These are phyloP conservation scores for Pangasius larnaudii DNA, from an alignment of 2,797 vertebrate genomes.

Conservation along the genomic window DNA sequence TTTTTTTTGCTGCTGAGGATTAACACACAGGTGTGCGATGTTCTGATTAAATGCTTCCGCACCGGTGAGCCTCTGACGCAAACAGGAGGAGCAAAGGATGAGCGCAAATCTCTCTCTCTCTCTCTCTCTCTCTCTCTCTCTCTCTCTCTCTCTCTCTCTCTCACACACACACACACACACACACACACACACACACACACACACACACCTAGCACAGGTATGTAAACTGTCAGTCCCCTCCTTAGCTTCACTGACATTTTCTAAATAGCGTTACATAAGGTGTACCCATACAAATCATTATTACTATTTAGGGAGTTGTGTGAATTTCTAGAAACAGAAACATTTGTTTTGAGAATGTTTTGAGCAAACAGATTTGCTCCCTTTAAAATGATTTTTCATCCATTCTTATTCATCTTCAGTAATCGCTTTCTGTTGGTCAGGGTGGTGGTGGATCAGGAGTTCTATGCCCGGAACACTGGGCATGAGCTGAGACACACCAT, in stretches of 20 bases:
- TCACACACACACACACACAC: too few relatives aligned
- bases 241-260: neutral
- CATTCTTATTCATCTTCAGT: neutral
- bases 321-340: neutral
- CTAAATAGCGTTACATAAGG: neutral
- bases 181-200: neutral
- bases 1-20: conserved; percentile 22
- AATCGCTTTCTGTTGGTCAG: neutral
- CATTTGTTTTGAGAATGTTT: neutral
- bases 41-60: conserved; percentile 1
- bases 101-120: neutral
- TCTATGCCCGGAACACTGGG: neutral
- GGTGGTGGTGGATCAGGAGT: neutral
- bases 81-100: conserved; percentile 1
- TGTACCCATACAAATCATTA: neutral
- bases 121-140: neutral
- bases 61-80: neutral
- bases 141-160: neutral
- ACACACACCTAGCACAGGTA: conserved; percentile 26
- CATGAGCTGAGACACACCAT: neutral
- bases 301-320: neutral
- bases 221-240: neutral
- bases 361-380: neutral
- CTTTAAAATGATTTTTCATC: neutral
- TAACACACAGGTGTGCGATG: neutral